These are phyloP conservation scores for Notamacropus eugenii DNA, from an alignment of 2,797 vertebrate genomes.

Conservation along the genomic window DNA sequence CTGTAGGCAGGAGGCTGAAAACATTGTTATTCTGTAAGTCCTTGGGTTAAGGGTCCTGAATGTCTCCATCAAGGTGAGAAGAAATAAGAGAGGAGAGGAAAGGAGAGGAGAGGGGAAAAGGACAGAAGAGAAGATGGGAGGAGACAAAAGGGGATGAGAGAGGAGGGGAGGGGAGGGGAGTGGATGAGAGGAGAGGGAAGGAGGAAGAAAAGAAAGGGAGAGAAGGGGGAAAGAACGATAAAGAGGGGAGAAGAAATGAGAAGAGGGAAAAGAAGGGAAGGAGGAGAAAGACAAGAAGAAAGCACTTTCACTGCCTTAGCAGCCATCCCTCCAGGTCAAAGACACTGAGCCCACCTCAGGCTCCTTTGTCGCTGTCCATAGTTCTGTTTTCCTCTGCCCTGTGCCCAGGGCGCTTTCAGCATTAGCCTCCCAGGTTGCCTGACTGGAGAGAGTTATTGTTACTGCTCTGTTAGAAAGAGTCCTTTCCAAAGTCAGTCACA, in stretches of 20 bases:
- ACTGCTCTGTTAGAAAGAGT: neutral
- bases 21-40: neutral
- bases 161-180: too few relatives aligned
- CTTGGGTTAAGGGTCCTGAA: neutral
- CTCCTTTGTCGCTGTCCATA: neutral
- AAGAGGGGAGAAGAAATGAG: neutral
- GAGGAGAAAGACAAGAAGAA: neutral
- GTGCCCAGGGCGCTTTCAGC: neutral
- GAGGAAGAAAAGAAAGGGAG: neutral
- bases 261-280: neutral
- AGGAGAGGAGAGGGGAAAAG: too few relatives aligned
- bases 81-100: too few relatives aligned
- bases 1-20: neutral
- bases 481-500: neutral
- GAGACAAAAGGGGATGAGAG: too few relatives aligned
- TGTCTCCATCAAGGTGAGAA: neutral
- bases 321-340: neutral
- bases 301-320: neutral
- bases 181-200: too few relatives aligned
- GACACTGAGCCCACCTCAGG: neutral
- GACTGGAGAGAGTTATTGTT: neutral
- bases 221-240: fast-evolving
- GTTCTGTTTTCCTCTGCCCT: neutral
- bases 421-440: neutral
- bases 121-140: too few relatives aligned